Percentiles rank a stretch among this genome's conserved stretches.
phyloP scores from a whole-genome alignment of 2,888 invertebrate genomes.

The Axea sp. region DNA sequence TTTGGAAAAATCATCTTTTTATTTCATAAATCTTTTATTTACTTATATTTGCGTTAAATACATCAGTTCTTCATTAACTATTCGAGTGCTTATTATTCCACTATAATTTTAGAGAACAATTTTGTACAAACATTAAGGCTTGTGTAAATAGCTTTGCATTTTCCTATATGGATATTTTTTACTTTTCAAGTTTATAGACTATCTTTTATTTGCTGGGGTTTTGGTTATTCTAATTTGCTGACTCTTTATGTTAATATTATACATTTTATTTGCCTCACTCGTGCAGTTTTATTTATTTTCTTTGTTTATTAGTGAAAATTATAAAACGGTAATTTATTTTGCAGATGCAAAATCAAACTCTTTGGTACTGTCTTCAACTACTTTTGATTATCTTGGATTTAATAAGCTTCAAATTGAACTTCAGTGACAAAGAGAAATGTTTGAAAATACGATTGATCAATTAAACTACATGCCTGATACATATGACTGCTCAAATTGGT shows the following conservation, averaged over 20 bases:
- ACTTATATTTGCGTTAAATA: constrained; percentile 9
- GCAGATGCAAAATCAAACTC: constrained; percentile 38
- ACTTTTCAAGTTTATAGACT: background rate
- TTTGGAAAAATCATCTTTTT: constrained; percentile 8
- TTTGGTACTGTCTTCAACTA: constrained; percentile 19
- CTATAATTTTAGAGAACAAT: background rate
- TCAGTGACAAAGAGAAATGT: constrained; percentile 44
- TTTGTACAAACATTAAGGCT: constrained; percentile 4
- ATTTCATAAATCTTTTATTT: constrained; percentile 10
- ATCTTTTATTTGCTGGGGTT: too few species aligned
- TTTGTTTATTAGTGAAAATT: background rate
- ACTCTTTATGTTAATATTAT: constrained; percentile 12
- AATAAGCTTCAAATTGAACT: constrained; percentile 55
- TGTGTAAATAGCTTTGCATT: constrained; percentile 28
- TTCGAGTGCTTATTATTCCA: constrained; percentile 16
- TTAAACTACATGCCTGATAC: constrained; percentile 63
- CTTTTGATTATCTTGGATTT: constrained; percentile 53
- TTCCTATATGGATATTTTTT: background rate
- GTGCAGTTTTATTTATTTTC: constrained; percentile 15
- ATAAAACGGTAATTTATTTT: constrained; percentile 15
- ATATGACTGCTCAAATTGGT: constrained; percentile 62
- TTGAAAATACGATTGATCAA: constrained; percentile 19
- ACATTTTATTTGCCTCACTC: constrained; percentile 49
- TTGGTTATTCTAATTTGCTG: too few species aligned
- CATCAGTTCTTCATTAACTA: constrained; percentile 5